phyloP scores from a whole-genome alignment of 2,888 invertebrate species.

The Aspidapion aeneum region DNA sequence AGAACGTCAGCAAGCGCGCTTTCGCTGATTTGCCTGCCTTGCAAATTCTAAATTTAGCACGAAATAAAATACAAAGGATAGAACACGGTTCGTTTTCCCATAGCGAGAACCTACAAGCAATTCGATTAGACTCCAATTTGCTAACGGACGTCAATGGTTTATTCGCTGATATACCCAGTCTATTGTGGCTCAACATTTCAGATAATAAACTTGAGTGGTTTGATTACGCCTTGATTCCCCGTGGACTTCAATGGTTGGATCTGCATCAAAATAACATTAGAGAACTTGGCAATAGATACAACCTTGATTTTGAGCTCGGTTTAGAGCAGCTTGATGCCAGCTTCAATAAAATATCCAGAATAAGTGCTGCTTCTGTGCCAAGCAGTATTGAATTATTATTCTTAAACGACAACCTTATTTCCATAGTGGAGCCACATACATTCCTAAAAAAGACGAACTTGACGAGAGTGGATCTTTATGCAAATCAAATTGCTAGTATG shows the following conservation, averaged over 20 bases:
- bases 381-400: conserved; percentile 82
- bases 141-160: conserved; percentile 78
- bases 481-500: conserved; percentile 87
- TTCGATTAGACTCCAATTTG: conserved; percentile 82
- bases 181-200: conserved; percentile 88
- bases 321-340: conserved; percentile 87
- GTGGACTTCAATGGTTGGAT: conserved; percentile 83
- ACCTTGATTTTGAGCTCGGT: conserved; percentile 65
- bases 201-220: conserved; percentile 88
- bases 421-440: conserved; percentile 81
- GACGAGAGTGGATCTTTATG: conserved; percentile 87
- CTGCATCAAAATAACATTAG: conserved; percentile 82
- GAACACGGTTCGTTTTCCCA: conserved; percentile 79
- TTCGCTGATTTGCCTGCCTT: conserved; percentile 76
- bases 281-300: conserved; percentile 73
- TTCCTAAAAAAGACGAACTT: conserved; percentile 87
- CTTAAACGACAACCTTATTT: conserved; percentile 85
- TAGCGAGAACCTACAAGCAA: conserved; percentile 77
- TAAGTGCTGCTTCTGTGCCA: conserved; percentile 74
- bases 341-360: conserved; percentile 79
- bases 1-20: conserved; percentile 75
- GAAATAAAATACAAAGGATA: conserved; percentile 75
- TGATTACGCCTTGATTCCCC: conserved; percentile 82
- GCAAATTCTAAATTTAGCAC: conserved; percentile 83
- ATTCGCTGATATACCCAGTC: conserved; percentile 76